Conservation (phyloP, 1,140 invertebrate species). For the Drosophila arawakana region DNA sequence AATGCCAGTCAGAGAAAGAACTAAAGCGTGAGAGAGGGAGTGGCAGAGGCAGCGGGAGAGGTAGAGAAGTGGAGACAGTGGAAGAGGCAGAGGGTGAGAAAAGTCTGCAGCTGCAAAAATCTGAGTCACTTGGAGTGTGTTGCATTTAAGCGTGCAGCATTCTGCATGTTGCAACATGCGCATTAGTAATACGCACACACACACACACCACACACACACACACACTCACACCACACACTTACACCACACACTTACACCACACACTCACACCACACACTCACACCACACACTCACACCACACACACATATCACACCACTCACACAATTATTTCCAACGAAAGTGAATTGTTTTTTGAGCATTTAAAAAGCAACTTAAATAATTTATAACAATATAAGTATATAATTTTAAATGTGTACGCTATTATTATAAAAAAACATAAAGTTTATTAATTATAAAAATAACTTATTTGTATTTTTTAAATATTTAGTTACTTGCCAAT, state of each 20-base stretch:
- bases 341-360: no score
- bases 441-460: no score
- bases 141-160: constrained; percentile 18
- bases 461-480: no score
- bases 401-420: no score
- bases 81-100: not conserved
- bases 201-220: not conserved
- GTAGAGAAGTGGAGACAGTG: not conserved
- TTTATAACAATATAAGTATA: no score
- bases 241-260: not conserved
- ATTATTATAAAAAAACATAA: no score
- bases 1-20: constrained; percentile 18
- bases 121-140: constrained; percentile 29
- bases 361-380: no score
- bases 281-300: no score
- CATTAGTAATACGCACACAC: constrained; percentile 7
- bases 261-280: no score
- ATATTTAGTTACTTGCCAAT: no score
- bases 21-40: not conserved
- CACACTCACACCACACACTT: not conserved
- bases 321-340: no score
- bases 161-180: constrained; percentile 19
- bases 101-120: constrained; percentile 19
- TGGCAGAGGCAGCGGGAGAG: not conserved
- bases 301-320: no score